These are phyloP conservation scores for Seladonia tumulorum DNA, from an alignment of 2,888 invertebrate genomes.

Conservation along the genomic window DNA sequence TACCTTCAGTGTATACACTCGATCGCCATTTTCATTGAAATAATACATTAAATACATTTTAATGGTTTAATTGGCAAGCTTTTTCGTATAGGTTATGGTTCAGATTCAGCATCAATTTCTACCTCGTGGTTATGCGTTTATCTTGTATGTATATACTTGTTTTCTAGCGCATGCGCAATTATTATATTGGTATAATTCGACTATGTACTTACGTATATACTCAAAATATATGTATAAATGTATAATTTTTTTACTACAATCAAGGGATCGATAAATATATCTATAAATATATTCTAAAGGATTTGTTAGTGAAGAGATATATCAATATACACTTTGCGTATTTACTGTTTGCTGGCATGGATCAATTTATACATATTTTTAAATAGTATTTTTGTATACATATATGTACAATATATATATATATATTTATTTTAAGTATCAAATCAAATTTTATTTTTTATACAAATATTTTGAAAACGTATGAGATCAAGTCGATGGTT, in stretches of 20 bases:
- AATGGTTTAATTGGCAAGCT: conserved; percentile 85
- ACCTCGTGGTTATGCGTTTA: conserved; percentile 9
- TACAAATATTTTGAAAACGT: background rate
- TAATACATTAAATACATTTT: conserved; percentile 92
- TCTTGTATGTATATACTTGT: background rate
- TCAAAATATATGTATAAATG: background rate
- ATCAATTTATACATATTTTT: too few relatives aligned
- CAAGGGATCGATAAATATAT: background rate
- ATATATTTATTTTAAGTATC: too few relatives aligned
- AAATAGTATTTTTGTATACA: too few relatives aligned
- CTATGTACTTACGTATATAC: background rate
- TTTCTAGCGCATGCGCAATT: conserved; percentile 44
- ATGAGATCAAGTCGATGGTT: background rate
- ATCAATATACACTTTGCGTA: too few relatives aligned
- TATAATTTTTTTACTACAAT: background rate
- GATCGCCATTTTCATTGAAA: conserved; percentile 90
- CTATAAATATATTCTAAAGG: background rate
- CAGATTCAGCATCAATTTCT: background rate
- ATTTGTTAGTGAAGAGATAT: too few relatives aligned
- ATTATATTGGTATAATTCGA: background rate
- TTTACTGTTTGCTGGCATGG: too few relatives aligned
- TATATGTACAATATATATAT: too few relatives aligned
- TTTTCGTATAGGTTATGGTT: background rate
- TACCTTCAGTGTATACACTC: conserved; percentile 95
- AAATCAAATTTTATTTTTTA: too few relatives aligned